Base-by-base conservation (phyloP, 2,888 invertebrate genomes). In the Cistogaster globosa region DNA sequence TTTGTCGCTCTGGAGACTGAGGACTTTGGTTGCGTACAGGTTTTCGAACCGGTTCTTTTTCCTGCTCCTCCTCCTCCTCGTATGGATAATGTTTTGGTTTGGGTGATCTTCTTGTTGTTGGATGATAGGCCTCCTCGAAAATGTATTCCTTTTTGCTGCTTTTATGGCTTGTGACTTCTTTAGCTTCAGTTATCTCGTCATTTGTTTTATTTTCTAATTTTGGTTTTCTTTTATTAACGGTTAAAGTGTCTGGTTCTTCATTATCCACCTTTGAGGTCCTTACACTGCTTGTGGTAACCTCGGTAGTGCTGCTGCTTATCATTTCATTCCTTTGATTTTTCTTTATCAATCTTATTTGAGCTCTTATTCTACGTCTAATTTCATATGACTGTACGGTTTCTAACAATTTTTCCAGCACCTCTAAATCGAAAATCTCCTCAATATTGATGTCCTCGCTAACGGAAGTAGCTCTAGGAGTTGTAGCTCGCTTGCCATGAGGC, bases 381-480 rank as follows among this genome's bases (percentile, higher is more conserved):
- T 97, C 97, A 91, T 97, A 97, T 85, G 95, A 95, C 75, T 94
- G 94, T 80, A 96, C 95, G 89, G 95, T 95, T 93, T 96, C 96
- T 91, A 97, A 93, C 94, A 96, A 94, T 93, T 94, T 94, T 92
- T 96, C 96, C 81, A 96, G 93, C 88, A 95, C 93, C 89, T 94
- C 94, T 87, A 96, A 89, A 88, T 96, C 96, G 87, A 94, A 95
- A 86, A 96, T 95, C 87, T 96, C 95, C 92, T 96, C 96, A 87
- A 96, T 95, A 87, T 94, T 93, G n/a, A 93, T 91, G 69, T 91
- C 90, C 74, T 94, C 94, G 55, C 93, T 91, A 84, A 93, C 93
- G 88, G 93, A 93, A 92, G 2, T 93, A 92, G 87, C 94, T 94
- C 1, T 95, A 94, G 81, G 48, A 7, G 63, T 63, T 4, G 76